Evolutionary conservation across 2,888 invertebrate species (phyloP).

Genomic region (Athetis lepigone): DNA sequence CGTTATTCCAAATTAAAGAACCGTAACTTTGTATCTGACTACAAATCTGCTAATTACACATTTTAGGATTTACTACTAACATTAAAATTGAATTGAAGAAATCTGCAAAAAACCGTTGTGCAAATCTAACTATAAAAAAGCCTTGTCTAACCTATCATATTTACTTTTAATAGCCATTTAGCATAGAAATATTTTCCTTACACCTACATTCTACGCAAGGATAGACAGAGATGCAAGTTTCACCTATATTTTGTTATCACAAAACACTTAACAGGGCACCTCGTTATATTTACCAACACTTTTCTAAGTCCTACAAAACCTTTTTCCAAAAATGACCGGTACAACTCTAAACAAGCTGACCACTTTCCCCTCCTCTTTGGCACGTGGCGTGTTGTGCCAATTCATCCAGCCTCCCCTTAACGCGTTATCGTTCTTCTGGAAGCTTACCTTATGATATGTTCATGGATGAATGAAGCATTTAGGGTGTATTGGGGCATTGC

Average conservation of each 20-base stretch:
- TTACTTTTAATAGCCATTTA: neutral
- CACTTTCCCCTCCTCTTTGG: slow-evolving; percentile 15
- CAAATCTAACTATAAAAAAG: neutral
- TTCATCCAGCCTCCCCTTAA: slow-evolving; percentile 41
- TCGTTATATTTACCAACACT: neutral
- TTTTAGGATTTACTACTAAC: neutral
- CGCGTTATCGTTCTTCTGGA: slow-evolving; percentile 40
- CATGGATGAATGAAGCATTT: slow-evolving; percentile 40
- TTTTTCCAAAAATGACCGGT: slow-evolving; percentile 29
- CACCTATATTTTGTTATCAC: neutral
- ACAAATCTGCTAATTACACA: neutral
- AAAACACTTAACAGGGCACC: too few relatives aligned
- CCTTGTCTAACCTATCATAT: too few relatives aligned
- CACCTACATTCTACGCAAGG: neutral
- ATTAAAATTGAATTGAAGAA: too few relatives aligned
- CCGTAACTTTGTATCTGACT: neutral
- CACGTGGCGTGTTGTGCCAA: slow-evolving; percentile 29
- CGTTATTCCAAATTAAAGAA: neutral
- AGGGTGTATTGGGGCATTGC: slow-evolving; percentile 17
- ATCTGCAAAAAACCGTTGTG: slow-evolving; percentile 1
- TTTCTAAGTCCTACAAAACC: neutral
- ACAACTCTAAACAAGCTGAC: slow-evolving; percentile 16
- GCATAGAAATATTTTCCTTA: neutral
- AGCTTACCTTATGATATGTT: slow-evolving; percentile 55
- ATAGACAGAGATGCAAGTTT: neutral